Evolutionary conservation across 2,888 invertebrate species (phyloP).

Genomic region (Lasioglossum zephyrum): DNA sequence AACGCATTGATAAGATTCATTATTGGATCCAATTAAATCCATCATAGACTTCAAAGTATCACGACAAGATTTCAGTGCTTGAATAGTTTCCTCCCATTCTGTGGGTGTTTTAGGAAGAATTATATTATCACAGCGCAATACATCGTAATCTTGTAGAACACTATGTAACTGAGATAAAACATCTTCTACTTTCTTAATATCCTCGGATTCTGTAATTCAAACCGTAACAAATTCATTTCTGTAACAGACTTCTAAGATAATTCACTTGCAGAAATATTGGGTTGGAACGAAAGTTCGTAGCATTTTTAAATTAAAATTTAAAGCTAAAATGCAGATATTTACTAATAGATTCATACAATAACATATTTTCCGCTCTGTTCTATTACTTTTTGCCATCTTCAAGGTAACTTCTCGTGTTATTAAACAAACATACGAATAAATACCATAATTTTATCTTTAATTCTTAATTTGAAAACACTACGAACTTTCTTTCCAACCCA

Average conservation of each 20-base stretch:
- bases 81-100: conserved; percentile 49
- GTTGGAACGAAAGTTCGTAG: too few relatives aligned
- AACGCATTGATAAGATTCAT: conserved; percentile 50
- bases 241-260: background rate
- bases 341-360: too few relatives aligned
- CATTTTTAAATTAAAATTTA: too few relatives aligned
- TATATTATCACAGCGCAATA: conserved; percentile 68
- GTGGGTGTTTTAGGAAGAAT: conserved; percentile 67
- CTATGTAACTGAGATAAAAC: conserved; percentile 58
- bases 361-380: too few relatives aligned
- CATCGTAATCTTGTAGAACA: conserved; percentile 65
- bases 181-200: conserved; percentile 48
- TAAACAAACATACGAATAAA: too few relatives aligned
- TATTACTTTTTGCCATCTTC: too few relatives aligned
- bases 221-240: conserved; percentile 1
- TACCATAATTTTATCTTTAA: too few relatives aligned
- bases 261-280: background rate
- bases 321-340: too few relatives aligned
- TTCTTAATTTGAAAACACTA: too few relatives aligned
- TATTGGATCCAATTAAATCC: conserved; percentile 59
- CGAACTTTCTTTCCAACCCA: too few relatives aligned
- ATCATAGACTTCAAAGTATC: conserved; percentile 59
- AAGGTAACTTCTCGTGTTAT: too few relatives aligned
- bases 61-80: conserved; percentile 55
- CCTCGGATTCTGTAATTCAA: conserved; percentile 56